These are phyloP conservation scores for Tenualosa thibaudeaui DNA, from an alignment of 2,797 vertebrate species.

Conservation along the genomic window DNA sequence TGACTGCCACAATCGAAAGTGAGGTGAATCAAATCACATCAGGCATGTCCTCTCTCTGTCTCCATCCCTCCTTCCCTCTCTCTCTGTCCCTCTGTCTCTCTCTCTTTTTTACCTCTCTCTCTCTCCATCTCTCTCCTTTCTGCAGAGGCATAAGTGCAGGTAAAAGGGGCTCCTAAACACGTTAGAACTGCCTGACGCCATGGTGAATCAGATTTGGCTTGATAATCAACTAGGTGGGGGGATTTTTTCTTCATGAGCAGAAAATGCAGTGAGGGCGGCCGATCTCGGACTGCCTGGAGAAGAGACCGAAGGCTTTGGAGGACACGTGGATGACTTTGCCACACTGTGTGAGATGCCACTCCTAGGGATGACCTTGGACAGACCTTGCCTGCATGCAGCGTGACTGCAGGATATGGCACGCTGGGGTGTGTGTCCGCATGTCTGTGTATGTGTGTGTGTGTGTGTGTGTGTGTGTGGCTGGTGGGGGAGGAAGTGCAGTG, in stretches of 20 bases:
- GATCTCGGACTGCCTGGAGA: not conserved
- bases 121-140: not conserved
- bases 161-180: not conserved
- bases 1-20: not conserved
- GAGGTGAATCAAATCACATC: constrained; percentile 11
- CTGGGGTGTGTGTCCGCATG: not conserved
- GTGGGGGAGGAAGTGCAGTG: not conserved
- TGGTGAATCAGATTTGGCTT: not conserved
- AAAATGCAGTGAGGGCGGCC: not conserved
- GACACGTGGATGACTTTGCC: constrained; percentile 41
- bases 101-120: too few species aligned
- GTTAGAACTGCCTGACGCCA: not conserved
- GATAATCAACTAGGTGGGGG: not conserved
- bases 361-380: constrained; percentile 28
- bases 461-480: not conserved
- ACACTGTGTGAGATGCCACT: constrained; percentile 32
- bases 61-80: too few species aligned
- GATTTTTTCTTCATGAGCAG: not conserved
- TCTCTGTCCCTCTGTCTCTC: not conserved
- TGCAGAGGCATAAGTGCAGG: not conserved
- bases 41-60: not conserved
- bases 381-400: constrained; percentile 32
- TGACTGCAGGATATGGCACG: constrained; percentile 14
- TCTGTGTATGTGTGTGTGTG: not conserved
- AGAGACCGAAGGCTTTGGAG: constrained; percentile 25